Evolutionary conservation across 92 coral and sea anemone species (phyloP), one percentile per base, ranked within the genome.

Genomic region (Anthopleura xanthogrammica): DNA sequence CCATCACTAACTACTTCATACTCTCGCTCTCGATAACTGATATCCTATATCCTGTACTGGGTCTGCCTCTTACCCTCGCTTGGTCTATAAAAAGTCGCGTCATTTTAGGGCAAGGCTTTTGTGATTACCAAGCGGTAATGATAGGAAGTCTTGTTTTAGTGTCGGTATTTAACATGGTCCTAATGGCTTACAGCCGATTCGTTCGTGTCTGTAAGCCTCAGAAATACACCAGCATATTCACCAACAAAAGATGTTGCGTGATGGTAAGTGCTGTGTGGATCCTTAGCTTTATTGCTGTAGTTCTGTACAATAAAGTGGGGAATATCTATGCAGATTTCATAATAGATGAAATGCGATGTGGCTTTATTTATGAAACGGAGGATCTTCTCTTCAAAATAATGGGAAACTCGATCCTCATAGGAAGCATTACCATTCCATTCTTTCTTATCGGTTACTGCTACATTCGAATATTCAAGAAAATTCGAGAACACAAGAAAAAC

Each of bases 1-100:
- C 94, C 23, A 87, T 81, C 54, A 91, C 96, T n/a, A 95, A 95
- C 77, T 90, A 94, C 39, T 95, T 95, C 77, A 85, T 95, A 22
- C 86, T 91, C 36, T 90, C 92, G 14, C 83, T 95, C 40, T 88
- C 94, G 13, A 5, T 91, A 11, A 94, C 97, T 0, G 98, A 91
- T 17, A 57, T 95, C 54, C 70, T 93, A 20, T 92, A 96, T 1
- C 94, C 93, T 12, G 66, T 88, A 29, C 85, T 95, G 11, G 88
- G 97, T 14, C 84, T 95, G 93, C 98, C 98, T 1, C 80, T 95
- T 43, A 93, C 90, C 70, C 58, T 95, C 68, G 88, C 86, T 5
- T 85, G 88, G 22, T 80, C 86, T 78, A 81, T 90, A 17, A 77
- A 82, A 50, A 7, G 72, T 39, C n/a, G 46, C 12, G 80, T 80